Evolutionary conservation across 2,797 vertebrate genomes (phyloP), one percentile per base, ranked within the genome.

Genomic region (Enteromius paludinosus): DNA sequence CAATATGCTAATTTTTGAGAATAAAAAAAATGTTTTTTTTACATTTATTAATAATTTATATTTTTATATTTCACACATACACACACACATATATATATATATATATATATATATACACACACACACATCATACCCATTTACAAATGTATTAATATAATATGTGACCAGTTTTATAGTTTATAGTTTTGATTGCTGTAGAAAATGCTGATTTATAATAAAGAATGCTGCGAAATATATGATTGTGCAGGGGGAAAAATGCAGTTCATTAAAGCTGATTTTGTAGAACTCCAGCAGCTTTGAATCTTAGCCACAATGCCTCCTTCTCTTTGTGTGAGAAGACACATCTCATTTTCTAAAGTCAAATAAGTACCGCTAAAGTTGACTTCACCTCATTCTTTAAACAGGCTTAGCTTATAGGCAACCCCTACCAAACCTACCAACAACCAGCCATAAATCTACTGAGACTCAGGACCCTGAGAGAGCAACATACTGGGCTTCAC

Each of bases 401-500:
- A 81, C 56, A 28, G 59, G 14, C 59, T 30, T 30, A 74, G 47
- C 65, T 78, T 61, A 81, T 8, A 69, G n/a, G 25, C 79, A 62
- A 23, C 71, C 82, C 4, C n/a, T 6, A 77, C 54, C 81, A 73
- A 41, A 62, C 25, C 61, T 28, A 30, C 28, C 61, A 17, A 65
- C 62, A 54, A 59, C 49, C 74, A 20, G 47, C 38, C 74, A 66
- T 85, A 88, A 86, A 87, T 90, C 83, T 85, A 56, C 56, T 47
- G 59, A 84, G n/a, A 41, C 73, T 85, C 70, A 30, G 20, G 62
- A 78, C 71, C 76, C 49, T 88, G 33, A 72, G 93, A 94, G 91
- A 94, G 94, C 94, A 93, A 93, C 93, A 92, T 92, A 89, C 89
- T 94, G 91, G 93, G 94, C 94, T 93, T 91, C 92, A 95, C 80